Conservation (phyloP, 2,888 invertebrate genomes). For the Philopedon plagiatum region DNA sequence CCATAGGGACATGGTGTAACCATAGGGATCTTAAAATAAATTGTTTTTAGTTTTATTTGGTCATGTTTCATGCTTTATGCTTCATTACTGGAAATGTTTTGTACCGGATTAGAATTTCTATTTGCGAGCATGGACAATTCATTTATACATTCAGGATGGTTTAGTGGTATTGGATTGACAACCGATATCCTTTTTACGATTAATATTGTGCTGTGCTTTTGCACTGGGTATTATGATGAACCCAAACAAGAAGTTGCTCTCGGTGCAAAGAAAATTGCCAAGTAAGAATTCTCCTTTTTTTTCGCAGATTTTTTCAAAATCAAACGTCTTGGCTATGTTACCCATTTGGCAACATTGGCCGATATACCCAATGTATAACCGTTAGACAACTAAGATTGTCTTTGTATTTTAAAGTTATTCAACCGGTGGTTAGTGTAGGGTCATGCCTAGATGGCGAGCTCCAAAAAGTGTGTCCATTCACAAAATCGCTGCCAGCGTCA, state of each 20-base stretch:
- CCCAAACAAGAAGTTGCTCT: slow-evolving; percentile 58
- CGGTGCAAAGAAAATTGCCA: not conserved
- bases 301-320: too few relatives aligned
- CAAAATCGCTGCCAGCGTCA: too few relatives aligned
- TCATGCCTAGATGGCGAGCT: too few relatives aligned
- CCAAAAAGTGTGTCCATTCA: too few relatives aligned
- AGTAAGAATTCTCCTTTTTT: slow-evolving; percentile 48
- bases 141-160: slow-evolving; percentile 23
- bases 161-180: not conserved
- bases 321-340: too few relatives aligned
- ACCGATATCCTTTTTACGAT: slow-evolving; percentile 48
- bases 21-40: too few relatives aligned
- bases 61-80: slow-evolving; percentile 55
- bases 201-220: slow-evolving; percentile 55
- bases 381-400: too few relatives aligned
- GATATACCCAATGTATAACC: too few relatives aligned
- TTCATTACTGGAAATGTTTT: slow-evolving; percentile 54
- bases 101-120: slow-evolving; percentile 56
- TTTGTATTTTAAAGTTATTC: too few relatives aligned
- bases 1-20: too few relatives aligned
- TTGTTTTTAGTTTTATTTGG: slow-evolving; percentile 57
- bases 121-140: slow-evolving; percentile 38
- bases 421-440: too few relatives aligned
- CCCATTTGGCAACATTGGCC: too few relatives aligned
- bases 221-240: slow-evolving; percentile 61